A percentile compares a stretch with the other conserved stretches of the same genome.
These are phyloP conservation scores for Archivesica marissinica DNA, from an alignment of 1,140 invertebrate species.

Conservation along the genomic window DNA sequence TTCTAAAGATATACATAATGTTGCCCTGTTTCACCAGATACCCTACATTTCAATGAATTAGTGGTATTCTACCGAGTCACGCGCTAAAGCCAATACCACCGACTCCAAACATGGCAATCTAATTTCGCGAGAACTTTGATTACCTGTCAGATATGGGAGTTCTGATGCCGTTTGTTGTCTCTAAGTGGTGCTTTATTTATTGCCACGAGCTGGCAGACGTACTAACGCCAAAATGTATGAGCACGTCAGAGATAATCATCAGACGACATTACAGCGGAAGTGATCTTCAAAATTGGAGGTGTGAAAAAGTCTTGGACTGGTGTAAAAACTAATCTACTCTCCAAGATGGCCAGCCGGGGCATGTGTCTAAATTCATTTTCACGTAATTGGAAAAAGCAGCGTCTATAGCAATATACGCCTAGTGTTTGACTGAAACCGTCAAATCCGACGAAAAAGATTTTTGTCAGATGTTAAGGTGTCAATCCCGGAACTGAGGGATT, in stretches of 20 bases:
- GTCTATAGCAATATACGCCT: conserved; percentile 48
- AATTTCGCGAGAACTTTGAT: conserved; percentile 47
- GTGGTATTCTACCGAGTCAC: not conserved
- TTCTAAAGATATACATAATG: no score
- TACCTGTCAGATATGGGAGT: conserved; percentile 27
- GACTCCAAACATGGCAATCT: conserved; percentile 13
- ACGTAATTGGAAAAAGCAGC: conserved; percentile 61
- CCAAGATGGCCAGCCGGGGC: conserved; percentile 55
- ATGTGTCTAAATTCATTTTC: conserved; percentile 61
- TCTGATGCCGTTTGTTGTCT: not conserved
- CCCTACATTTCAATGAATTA: not conserved
- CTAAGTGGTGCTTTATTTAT: conserved; percentile 62
- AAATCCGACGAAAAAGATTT: conserved; percentile 63
- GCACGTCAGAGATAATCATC: conserved; percentile 58
- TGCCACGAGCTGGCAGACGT: conserved; percentile 44
- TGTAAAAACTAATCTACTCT: conserved; percentile 65
- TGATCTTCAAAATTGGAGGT: conserved; percentile 56
- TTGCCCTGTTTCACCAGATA: not conserved
- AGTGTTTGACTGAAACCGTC: conserved; percentile 51
- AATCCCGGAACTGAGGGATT: conserved; percentile 30
- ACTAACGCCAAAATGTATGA: conserved; percentile 59
- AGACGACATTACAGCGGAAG: conserved; percentile 62
- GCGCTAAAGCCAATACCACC: not conserved
- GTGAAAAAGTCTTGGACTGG: conserved; percentile 61
- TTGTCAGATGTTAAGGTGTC: conserved; percentile 56